Evolutionary conservation across 2,888 invertebrate genomes (phyloP), one percentile per base, ranked within the genome.

Genomic region (Epinotia bilunana): DNA sequence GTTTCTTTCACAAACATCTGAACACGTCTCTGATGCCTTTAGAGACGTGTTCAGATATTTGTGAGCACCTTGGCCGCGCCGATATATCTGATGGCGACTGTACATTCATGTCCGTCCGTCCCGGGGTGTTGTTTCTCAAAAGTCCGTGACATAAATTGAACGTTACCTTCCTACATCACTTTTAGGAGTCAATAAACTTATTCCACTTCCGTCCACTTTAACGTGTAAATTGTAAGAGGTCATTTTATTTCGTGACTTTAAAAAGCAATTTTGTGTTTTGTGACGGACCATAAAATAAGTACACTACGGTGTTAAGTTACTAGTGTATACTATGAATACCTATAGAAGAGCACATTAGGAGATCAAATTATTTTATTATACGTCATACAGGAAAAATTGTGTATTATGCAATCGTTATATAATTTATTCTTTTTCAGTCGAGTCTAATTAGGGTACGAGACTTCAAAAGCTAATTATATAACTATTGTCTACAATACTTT

Each of bases 221-320:
- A 89, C 83, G 88, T 90, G 90, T 89, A 86, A 90, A 90, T 90
- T 89, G 87, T 86, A 84, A 84, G 80, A 86, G 85, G 81, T 84
- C 82, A 88, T 86, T 87, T 86, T 86, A 86, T 88, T 88, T 86
- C 84, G 83, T 82, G 80, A 84, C 81, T 83, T 85, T 87, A 89
- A 90, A 91, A 86, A 91, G 91, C 90, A 87, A 88, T 89, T 80
- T 85, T 88, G 84, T 91, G 91, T 91, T 89, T 80, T 79, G 80
- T 80, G 83, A 79, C 81, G 80, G 83, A 83, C 80, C 83, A 82
- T 80, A 74, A 80, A 79, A 79, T 73, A 74, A 74, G 67, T 80
- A 77, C 73, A 73, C 72, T 77, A 81, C 65, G 83, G 83, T 83
- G 83, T 82, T 83, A 83, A 82, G 79, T 82, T 78, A 78, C 78